Conservation (phyloP, 2,888 invertebrate species). For the Toxonevra muliebris region DNA sequence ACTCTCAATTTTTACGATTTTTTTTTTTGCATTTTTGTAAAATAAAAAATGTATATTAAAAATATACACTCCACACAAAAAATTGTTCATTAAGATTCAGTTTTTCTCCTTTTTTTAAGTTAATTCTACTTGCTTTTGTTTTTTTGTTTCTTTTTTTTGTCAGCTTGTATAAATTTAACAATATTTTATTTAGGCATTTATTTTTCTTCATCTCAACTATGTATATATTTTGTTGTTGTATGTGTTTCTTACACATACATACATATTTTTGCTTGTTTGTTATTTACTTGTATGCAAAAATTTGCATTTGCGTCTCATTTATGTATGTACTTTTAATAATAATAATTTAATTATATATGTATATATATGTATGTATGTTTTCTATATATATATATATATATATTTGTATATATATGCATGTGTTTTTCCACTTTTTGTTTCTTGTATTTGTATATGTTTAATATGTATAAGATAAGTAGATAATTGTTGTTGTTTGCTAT, state of each 20-base stretch:
- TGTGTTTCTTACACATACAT: neutral
- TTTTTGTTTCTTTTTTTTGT: no score
- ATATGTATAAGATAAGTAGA: neutral
- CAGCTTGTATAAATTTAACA: neutral
- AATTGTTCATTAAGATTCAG: no score
- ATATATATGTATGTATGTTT: constrained; percentile 21
- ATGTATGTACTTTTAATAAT: neutral
- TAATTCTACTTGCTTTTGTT: no score
- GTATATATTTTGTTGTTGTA: neutral
- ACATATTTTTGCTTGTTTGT: neutral
- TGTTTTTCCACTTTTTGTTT: constrained; percentile 14
- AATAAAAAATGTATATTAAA: no score
- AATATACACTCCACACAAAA: no score
- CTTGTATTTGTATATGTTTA: neutral
- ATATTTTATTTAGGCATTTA: neutral
- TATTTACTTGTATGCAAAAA: constrained; percentile 24
- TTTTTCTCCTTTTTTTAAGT: no score
- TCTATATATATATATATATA: constrained; percentile 5
- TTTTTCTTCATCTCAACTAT: constrained; percentile 3
- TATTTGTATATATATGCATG: constrained; percentile 28
- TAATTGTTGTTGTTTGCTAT: constrained; percentile 19
- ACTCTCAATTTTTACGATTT: neutral
- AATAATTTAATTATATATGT: constrained; percentile 10
- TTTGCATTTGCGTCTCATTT: constrained; percentile 17
- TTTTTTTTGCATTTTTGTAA: neutral